These are phyloP conservation scores for Catocala nupta DNA, from an alignment of 2,888 invertebrate genomes.

Conservation along the genomic window DNA sequence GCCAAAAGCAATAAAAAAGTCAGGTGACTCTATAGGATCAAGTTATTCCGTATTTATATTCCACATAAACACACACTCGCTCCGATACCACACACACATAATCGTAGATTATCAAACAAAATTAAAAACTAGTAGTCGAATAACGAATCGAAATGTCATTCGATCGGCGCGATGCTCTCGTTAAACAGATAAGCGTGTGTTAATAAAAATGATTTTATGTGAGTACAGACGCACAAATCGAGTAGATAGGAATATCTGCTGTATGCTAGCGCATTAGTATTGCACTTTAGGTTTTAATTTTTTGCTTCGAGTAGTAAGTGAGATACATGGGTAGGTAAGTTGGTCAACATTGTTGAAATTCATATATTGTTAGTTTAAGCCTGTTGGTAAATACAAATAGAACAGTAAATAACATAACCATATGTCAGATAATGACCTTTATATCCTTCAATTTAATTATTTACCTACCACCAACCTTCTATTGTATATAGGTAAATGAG, in stretches of 20 bases:
- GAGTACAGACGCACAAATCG: slow-evolving; percentile 63
- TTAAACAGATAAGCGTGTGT: slow-evolving; percentile 49
- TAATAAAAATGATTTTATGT: slow-evolving; percentile 67
- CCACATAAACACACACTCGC: slow-evolving; percentile 1
- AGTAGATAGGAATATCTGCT: slow-evolving; percentile 63
- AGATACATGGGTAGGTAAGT: slow-evolving; percentile 10
- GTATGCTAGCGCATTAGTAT: slow-evolving; percentile 59
- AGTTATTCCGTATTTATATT: not conserved
- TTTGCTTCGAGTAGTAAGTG: slow-evolving; percentile 18
- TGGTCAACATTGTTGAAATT: slow-evolving; percentile 9
- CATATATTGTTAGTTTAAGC: not conserved
- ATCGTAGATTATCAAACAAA: slow-evolving; percentile 41
- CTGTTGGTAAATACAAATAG: too few species aligned
- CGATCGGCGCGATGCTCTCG: slow-evolving; percentile 45
- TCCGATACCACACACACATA: slow-evolving; percentile 24
- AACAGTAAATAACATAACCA: too few species aligned
- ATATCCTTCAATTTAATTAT: too few species aligned
- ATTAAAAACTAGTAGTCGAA: slow-evolving; percentile 51
- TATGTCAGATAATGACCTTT: too few species aligned
- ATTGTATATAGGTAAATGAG: too few species aligned
- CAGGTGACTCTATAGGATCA: too few species aligned
- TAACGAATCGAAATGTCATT: slow-evolving; percentile 51
- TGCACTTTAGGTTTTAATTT: slow-evolving; percentile 54
- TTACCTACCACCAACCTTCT: too few species aligned
- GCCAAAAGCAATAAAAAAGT: too few species aligned